Evolutionary conservation across 2,113 vertebrate genomes (phyloP), one percentile per base, ranked within the genome.

Genomic region (Centrocercus urophasianus): DNA sequence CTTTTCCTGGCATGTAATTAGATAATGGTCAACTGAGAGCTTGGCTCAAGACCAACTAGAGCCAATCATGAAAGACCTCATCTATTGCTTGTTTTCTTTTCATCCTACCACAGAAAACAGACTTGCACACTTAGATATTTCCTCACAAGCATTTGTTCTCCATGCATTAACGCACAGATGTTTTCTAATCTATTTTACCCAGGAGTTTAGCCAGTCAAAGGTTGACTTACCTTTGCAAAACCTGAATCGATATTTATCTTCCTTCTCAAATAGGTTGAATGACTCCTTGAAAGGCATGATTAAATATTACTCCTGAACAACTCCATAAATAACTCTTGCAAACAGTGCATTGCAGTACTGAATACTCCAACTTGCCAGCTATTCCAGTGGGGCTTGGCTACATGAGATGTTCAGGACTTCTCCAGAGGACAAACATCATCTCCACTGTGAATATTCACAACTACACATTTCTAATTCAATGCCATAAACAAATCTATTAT

Each of bases 31-130:
- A 75, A 13, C 36, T 54, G 20, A 84, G 59, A 91, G 5, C 40
- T 75, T 89, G 52, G 34, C 71, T 38, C 74, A 79, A 50, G 50
- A 81, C 22, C 61, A 83, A 56, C n/a, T 63, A 24, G 21, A 93
- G 69, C 60, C 60, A 45, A 50, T 48, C 38, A 50, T 70, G 47
- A 75, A 52, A 84, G 30, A 57, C 38, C 47, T 71, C 52, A 57
- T 18, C n/a, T 86, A 54, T 27, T 56, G 6, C 42, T 90, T 63
- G 6, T 42, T 77, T 92, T 78, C 57, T 60, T 81, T 88, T 56
- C 43, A 38, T 42, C 30, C n/a, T 25, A 38, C 56, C 54, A 66
- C 20, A 63, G 7, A 14, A 21, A 83, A 34, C 8, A 80, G 9
- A 9, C 45, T 76, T 45, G 16, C 42, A 80, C 18, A 15, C 30